phyloP scores from a whole-genome alignment of 2,888 invertebrate species.

The Sinopyrophorus schimmeli region DNA sequence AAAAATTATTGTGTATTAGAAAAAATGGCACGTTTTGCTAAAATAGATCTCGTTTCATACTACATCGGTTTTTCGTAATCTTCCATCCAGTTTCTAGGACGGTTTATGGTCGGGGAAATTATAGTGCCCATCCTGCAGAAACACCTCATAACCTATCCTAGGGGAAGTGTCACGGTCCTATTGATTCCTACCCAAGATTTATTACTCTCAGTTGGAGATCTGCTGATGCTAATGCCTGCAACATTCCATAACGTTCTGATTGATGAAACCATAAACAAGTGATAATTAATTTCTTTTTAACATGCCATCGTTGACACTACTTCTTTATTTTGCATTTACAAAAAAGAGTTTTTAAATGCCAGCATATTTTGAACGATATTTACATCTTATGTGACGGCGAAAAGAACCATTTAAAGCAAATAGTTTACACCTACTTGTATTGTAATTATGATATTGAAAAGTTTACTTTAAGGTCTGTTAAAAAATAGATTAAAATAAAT shows the following conservation, averaged over 20 bases:
- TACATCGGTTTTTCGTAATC: conserved; percentile 24
- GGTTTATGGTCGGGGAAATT: conserved; percentile 17
- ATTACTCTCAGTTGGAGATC: conserved; percentile 24
- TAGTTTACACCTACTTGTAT: too few species aligned
- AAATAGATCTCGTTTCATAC: conserved; percentile 19
- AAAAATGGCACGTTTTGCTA: conserved; percentile 20
- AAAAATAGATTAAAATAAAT: too few species aligned
- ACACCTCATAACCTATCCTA: conserved; percentile 31
- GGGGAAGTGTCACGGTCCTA: conserved; percentile 31
- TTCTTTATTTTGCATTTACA: too few species aligned
- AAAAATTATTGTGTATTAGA: too few species aligned
- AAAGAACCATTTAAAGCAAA: too few species aligned
- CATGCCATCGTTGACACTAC: too few species aligned
- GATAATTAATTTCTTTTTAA: conserved; percentile 34
- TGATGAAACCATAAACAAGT: conserved; percentile 31
- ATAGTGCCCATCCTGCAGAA: conserved; percentile 26
- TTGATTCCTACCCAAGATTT: conserved; percentile 34
- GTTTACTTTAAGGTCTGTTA: too few species aligned
- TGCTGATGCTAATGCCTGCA: conserved; percentile 29
- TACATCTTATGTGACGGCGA: too few species aligned
- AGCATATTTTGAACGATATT: too few species aligned
- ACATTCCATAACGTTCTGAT: conserved; percentile 24
- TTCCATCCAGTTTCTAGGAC: conserved; percentile 16
- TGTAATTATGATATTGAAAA: too few species aligned
- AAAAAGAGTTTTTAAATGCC: too few species aligned